Conservation (phyloP, 2,797 vertebrate genomes). For the Telmatherina bonti region DNA sequence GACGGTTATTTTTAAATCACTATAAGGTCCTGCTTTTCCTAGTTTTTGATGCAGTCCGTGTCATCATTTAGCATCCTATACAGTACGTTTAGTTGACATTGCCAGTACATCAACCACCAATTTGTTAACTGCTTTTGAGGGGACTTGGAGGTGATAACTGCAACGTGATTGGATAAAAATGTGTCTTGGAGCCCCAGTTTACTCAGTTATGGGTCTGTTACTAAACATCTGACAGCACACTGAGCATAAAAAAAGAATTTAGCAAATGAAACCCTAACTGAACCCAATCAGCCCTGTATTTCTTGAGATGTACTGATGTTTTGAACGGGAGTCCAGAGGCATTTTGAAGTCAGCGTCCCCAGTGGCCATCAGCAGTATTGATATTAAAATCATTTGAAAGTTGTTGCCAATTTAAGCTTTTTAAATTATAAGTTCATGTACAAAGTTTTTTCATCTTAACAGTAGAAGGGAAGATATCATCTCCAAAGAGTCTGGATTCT, state of each 20-base stretch:
- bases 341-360: neutral
- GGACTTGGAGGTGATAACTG: neutral
- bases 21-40: neutral
- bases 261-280: neutral
- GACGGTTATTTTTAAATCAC: neutral
- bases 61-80: neutral
- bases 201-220: neutral
- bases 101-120: neutral
- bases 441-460: too few relatives aligned
- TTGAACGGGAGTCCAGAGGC: neutral
- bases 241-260: neutral
- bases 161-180: neutral
- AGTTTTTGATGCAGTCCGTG: neutral
- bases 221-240: neutral
- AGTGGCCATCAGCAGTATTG: neutral
- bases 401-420: too few relatives aligned
- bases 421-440: too few relatives aligned
- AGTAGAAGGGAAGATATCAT: too few relatives aligned
- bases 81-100: neutral
- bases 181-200: neutral
- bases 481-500: too few relatives aligned
- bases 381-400: neutral
- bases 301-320: neutral
- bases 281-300: neutral
- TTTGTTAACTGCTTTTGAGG: neutral